Evolutionary conservation across 2,113 vertebrate species (phyloP).

Genomic region (Helogale parvula): DNA sequence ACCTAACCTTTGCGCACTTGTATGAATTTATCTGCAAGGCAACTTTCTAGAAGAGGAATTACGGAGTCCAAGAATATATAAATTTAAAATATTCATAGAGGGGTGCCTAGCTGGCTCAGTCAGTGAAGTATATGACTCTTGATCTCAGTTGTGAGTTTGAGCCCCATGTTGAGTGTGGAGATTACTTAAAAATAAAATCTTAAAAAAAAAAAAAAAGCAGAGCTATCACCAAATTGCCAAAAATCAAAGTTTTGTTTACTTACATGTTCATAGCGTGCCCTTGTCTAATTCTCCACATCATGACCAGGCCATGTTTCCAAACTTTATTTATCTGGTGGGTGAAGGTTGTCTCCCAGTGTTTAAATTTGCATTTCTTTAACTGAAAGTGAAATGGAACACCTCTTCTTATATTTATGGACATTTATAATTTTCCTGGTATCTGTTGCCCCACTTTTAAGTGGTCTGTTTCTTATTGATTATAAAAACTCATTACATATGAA

Average conservation of each 20-base stretch:
- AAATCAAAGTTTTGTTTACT: not conserved
- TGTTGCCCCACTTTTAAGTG: not conserved
- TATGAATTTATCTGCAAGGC: not conserved
- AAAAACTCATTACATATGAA: not conserved
- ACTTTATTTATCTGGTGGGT: not conserved
- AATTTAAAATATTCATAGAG: not conserved
- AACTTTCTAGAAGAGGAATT: not conserved
- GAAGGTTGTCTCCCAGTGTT: not conserved
- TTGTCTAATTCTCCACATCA: not conserved
- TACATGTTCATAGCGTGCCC: not conserved
- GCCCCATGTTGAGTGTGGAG: not conserved
- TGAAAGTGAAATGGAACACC: not conserved
- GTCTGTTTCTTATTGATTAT: not conserved
- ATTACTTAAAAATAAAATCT: not conserved
- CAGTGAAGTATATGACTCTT: not conserved
- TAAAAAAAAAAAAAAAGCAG: not conserved
- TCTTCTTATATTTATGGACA: not conserved
- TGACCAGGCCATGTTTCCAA: not conserved
- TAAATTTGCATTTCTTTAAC: not conserved
- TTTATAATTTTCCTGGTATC: not conserved
- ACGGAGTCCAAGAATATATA: not conserved
- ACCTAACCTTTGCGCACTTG: not conserved
- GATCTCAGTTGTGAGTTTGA: not conserved
- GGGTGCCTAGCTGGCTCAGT: not conserved
- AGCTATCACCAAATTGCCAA: not conserved